These are phyloP conservation scores for Sarcoramphus papa DNA, from an alignment of 2,797 vertebrate genomes.

Conservation along the genomic window DNA sequence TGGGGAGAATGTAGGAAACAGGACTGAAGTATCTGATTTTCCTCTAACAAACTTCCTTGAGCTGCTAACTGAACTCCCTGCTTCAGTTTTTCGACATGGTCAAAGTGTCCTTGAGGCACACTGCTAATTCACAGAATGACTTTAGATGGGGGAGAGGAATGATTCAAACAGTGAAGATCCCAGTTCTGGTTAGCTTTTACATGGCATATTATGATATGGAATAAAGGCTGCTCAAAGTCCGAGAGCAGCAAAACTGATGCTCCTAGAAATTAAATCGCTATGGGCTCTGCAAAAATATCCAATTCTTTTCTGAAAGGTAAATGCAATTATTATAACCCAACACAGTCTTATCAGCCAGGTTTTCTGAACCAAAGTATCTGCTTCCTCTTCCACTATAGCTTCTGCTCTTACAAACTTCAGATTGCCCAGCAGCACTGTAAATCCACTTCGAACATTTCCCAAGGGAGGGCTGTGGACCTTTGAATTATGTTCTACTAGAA, in stretches of 20 bases:
- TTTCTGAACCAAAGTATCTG: not conserved
- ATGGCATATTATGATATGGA: rapidly evolving
- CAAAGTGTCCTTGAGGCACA: slow-evolving; percentile 8
- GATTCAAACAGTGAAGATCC: not conserved
- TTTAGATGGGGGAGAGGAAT: not conserved
- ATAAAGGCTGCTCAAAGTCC: not conserved
- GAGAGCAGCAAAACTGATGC: not conserved
- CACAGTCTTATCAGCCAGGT: not conserved
- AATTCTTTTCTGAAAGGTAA: not conserved
- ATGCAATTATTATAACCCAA: not conserved
- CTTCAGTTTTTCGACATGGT: not conserved
- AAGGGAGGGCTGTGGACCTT: slow-evolving; percentile 1
- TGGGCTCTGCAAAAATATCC: not conserved
- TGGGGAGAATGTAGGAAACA: not conserved
- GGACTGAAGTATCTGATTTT: not conserved
- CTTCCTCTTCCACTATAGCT: not conserved
- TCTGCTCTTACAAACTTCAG: not conserved
- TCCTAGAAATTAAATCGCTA: not conserved
- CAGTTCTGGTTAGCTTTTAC: not conserved
- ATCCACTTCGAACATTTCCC: slow-evolving; percentile 27
- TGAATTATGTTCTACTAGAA: slow-evolving; percentile 47
- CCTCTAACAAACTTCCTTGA: slow-evolving; percentile 7
- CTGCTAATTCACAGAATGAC: not conserved
- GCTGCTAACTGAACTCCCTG: slow-evolving; percentile 2
- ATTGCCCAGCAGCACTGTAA: slow-evolving; percentile 33